Base-by-base conservation (phyloP, 2,888 invertebrate species). In the Eretmocerus hayati region DNA sequence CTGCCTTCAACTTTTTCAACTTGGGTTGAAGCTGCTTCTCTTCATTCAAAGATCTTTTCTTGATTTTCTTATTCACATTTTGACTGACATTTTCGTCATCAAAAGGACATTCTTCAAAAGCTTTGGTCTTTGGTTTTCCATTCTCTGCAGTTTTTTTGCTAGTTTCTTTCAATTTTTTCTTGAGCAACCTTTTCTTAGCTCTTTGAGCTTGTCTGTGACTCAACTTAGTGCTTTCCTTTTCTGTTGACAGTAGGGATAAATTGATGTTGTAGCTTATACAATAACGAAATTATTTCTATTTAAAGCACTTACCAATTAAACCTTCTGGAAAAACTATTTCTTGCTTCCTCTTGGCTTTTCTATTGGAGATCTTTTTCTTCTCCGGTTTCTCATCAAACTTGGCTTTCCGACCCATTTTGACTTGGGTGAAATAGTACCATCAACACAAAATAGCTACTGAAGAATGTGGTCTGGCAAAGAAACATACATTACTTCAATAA, bases 291-390 rank as follows among this genome's bases (percentile, higher is more conserved):
- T 9, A 9, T 13, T 23, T 8, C 32, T 43, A 37, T 40, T 22
- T 19, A 48, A 47, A 35, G 35, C 19, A 37, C 37, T 61, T 71
- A 78, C 79, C 75, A 63, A 65, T 59, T 30, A 78, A 58, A 50
- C 76, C 75, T 63, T 80, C 79, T 49, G 80, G 78, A 64, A 85
- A 81, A 40, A 77, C 75, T 2, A 94, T 93, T 59, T 87, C 84
- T 36, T 81, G 81, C 65, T 94, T 94, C 65, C 93, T 94, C 58
- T 83, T 39, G 15, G 13, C 23, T 23, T 86, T 0, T 90, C 76
- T 72, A 93, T 94, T 93, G 8, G 88, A 90, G 0, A 92, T 92
- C 61, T 83, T 85, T n/a, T n/a, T n/a, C 65, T 87, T 87, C 2
- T 79, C 79, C 58, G 81, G 78, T 47, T 75, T 76, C 60, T 87